Evolutionary conservation across 1,140 invertebrate species (phyloP), one percentile per base, ranked within the genome.

Genomic region (Bathynomus jamesi): DNA sequence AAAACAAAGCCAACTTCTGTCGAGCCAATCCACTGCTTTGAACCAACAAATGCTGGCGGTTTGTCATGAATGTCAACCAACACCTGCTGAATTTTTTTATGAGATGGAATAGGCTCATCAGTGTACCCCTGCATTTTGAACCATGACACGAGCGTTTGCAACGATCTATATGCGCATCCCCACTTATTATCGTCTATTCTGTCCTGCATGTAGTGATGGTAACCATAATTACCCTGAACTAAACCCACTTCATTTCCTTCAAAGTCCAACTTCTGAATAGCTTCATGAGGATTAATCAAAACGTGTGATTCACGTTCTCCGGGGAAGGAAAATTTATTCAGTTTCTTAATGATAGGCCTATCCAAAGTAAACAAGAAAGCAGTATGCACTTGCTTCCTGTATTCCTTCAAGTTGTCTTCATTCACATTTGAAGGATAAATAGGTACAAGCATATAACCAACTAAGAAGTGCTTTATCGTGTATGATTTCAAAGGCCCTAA

Each of bases 101-200:
- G 96, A 25, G 88, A 89, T 60, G 96, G 97, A 75, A 97, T 86
- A 24, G 87, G 80, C 73, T 86, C 84, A 7, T 70, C 67, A n/a
- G 91, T 94, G 80, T 95, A 99, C 7, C 95, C 95, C 85, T 99
- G 96, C 68, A 91, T 86, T 87, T 86, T 87, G 76, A 95, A 98
- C 98, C 98, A 99, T 0, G 96, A 99, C 75, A 93, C 88, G 70
- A 99, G 87, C 0, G 97, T 99, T 84, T 99, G 98, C 72, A 99
- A 84, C 5, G 96, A 99, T 72, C 98, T 86, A 80, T 99, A 99
- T 1, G 98, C 97, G 86, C 98, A 99, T 17, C 98, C 98, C 98
- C 98, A 99, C 28, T 95, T 96, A 82, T 91, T 90, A 80, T 99
- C 98, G 82, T 99, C 91, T 80, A 96, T 89, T 77, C 88, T 85